Base-by-base conservation (phyloP, 2,797 vertebrate species). In the Pteronotus mesoamericanus region DNA sequence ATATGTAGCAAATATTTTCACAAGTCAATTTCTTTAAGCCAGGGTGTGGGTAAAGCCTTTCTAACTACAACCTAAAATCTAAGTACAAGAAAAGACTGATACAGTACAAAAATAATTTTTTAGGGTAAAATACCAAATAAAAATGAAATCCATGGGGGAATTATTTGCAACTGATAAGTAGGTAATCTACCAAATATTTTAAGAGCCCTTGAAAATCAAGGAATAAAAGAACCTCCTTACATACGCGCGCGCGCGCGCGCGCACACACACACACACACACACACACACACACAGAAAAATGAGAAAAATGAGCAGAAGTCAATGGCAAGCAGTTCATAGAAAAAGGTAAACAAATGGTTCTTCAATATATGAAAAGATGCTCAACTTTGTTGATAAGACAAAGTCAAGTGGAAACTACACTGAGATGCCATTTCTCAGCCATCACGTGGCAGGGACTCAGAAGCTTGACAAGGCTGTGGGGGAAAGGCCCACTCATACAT, bases 171-270 rank as follows among this genome's bases (percentile, higher is more conserved):
- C 69, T 89, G 26, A 86, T 83, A 85, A 86, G 71, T 72, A 37
- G 3, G 15, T 59, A 84, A 21, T 78, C 51, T 59, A 80, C 16
- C 22, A 61, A 80, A 72, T 66, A 39, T 59, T 89, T 94, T 74
- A 83, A 78, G 29, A 92, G 24, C 39, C n/a, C 57, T 77, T 92
- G 53, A 87, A 96, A 92, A 80, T 84, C 71, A 92, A 59, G 32
- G 12, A 80, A 42, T 37, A 26, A 64, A 91, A 95, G 86, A 21
- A 44, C 42, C 15, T 55, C 39, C 24, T 3, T 10, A 42, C 21
- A 37, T 42, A 22, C 39, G 34, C 21, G 16, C 9, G 42, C 6
- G n/a, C n/a, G n/a, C n/a, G n/a, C n/a, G n/a, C 39, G 34, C 21
- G 16, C 9, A 42, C 6, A n/a, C n/a, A n/a, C n/a, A n/a, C n/a